Evolutionary conservation across 1,140 invertebrate species (phyloP).

Genomic region (Drosophila ercepeae): DNA sequence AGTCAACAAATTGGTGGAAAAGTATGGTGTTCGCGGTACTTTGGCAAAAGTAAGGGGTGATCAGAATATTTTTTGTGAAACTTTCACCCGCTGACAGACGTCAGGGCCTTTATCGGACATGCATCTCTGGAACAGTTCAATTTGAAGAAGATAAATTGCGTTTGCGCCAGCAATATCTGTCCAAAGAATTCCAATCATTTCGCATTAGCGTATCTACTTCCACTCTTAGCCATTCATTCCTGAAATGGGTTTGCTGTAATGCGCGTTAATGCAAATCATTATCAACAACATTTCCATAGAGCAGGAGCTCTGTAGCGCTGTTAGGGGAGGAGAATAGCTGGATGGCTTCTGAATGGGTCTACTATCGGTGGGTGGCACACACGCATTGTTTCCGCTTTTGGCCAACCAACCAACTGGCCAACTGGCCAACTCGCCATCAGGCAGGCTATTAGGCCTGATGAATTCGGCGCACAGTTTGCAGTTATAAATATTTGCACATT

Average conservation of each 20-base stretch:
- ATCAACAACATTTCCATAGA: conserved; percentile 70
- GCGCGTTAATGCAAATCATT: conserved; percentile 76
- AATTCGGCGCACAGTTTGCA: conserved; percentile 51
- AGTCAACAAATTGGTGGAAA: conserved; percentile 47
- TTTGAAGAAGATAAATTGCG: conserved; percentile 76
- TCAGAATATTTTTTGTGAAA: conserved; percentile 9
- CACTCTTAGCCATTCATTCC: neutral
- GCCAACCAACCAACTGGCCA: neutral
- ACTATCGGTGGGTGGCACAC: conserved; percentile 14
- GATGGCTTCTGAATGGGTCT: conserved; percentile 29
- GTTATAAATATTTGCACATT: conserved; percentile 74
- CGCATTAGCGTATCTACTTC: conserved; percentile 50
- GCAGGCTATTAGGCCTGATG: conserved; percentile 65
- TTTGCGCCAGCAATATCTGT: conserved; percentile 37
- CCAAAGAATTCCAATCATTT: conserved; percentile 60
- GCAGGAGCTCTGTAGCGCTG: neutral
- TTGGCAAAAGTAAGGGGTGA: conserved; percentile 1
- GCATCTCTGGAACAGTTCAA: conserved; percentile 47
- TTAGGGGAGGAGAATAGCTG: neutral
- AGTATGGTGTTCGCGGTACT: neutral
- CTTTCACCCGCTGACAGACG: conserved; percentile 14
- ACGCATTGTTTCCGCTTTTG: conserved; percentile 32
- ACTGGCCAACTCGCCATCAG: neutral
- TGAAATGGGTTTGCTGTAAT: conserved; percentile 41
- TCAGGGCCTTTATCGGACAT: conserved; percentile 36